These are phyloP conservation scores for Pterophyllum scalare DNA, from an alignment of 2,113 vertebrate species.

Conservation along the genomic window DNA sequence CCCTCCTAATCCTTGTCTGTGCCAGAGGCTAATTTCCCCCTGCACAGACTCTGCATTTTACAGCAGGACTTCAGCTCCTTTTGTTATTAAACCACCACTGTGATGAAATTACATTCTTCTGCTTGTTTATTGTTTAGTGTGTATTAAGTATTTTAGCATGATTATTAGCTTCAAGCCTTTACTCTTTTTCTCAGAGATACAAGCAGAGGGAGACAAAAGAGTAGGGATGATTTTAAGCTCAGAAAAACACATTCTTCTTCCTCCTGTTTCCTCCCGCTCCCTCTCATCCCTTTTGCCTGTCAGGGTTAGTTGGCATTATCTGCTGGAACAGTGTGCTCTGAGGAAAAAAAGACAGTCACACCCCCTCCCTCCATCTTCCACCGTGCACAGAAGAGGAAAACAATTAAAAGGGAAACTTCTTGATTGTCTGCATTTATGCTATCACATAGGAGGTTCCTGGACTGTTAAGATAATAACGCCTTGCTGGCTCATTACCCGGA, in stretches of 20 bases:
- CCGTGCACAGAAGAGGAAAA: slow-evolving; percentile 35
- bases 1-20: slow-evolving; percentile 49
- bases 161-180: slow-evolving; percentile 41
- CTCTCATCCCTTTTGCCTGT: slow-evolving; percentile 43
- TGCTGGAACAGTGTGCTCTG: slow-evolving; percentile 52
- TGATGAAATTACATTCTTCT: slow-evolving; percentile 49
- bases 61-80: slow-evolving; percentile 26
- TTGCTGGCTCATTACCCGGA: slow-evolving; percentile 62
- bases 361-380: neutral
- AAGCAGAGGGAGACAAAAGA: neutral
- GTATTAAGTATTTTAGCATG: slow-evolving; percentile 37
- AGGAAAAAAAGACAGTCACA: slow-evolving; percentile 19
- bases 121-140: slow-evolving; percentile 44
- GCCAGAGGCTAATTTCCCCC: slow-evolving; percentile 57
- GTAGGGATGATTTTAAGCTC: slow-evolving; percentile 16
- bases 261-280: slow-evolving; percentile 26
- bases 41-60: slow-evolving; percentile 39
- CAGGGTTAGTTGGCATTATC: slow-evolving; percentile 61
- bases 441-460: slow-evolving; percentile 41
- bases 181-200: neutral
- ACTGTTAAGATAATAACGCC: slow-evolving; percentile 51
- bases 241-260: slow-evolving; percentile 33
- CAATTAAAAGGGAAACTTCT: slow-evolving; percentile 65
- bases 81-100: slow-evolving; percentile 52
- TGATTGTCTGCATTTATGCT: slow-evolving; percentile 52